phyloP scores from a whole-genome alignment of 1,140 invertebrate genomes.

The Drosophila nannoptera region DNA sequence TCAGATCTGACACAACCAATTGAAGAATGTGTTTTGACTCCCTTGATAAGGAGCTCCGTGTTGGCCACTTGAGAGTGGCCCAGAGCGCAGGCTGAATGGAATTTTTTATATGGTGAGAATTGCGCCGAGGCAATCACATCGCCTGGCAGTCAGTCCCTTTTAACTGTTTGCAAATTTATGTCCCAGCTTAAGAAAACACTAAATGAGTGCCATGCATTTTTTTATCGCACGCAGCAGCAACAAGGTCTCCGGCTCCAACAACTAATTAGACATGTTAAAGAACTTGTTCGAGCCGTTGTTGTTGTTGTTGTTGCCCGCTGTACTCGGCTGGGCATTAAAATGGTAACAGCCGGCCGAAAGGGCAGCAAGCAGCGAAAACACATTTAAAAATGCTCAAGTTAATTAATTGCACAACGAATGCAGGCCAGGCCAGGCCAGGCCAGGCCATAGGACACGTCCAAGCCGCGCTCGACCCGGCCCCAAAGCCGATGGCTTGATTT shows the following conservation, averaged over 20 bases:
- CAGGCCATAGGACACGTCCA: slow-evolving; percentile 19
- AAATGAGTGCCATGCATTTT: slow-evolving; percentile 77
- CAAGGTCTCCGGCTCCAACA: slow-evolving; percentile 51
- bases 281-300: slow-evolving; percentile 63
- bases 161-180: slow-evolving; percentile 74
- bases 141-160: slow-evolving; percentile 47
- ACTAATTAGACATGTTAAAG: slow-evolving; percentile 78
- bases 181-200: slow-evolving; percentile 75
- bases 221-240: slow-evolving; percentile 68
- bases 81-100: not conserved
- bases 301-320: slow-evolving; percentile 42
- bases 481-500: slow-evolving; percentile 73
- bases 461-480: slow-evolving; percentile 36
- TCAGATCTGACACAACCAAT: no score
- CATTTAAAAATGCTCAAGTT: slow-evolving; percentile 76
- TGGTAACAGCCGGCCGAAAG: slow-evolving; percentile 65
- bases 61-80: no score
- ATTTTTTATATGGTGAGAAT: slow-evolving; percentile 20
- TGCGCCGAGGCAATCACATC: slow-evolving; percentile 37
- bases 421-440: slow-evolving; percentile 29
- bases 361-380: slow-evolving; percentile 56
- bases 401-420: slow-evolving; percentile 74
- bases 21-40: no score
- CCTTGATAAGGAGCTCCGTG: no score
- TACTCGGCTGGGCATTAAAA: slow-evolving; percentile 57